These are phyloP conservation scores for Phoxinus phoxinus DNA, from an alignment of 2,113 vertebrate species.

Conservation along the genomic window DNA sequence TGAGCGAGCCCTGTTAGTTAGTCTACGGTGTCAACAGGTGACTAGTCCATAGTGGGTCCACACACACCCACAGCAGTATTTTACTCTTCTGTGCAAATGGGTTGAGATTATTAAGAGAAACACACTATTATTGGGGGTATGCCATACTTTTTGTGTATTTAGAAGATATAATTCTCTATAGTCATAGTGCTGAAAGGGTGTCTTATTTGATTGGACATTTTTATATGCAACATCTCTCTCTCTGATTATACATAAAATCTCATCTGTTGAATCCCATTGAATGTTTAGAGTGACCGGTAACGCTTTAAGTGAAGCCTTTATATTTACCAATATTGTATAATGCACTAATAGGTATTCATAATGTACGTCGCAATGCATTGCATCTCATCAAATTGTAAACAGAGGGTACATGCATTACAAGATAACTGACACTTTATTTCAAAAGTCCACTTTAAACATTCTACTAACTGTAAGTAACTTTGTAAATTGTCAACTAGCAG, in stretches of 20 bases:
- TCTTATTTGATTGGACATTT: background rate
- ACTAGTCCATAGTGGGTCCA: slow-evolving; percentile 6
- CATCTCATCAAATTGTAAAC: background rate
- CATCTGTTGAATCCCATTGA: background rate
- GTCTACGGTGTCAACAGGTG: slow-evolving; percentile 53
- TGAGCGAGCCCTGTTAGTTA: slow-evolving; percentile 47
- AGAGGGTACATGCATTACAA: background rate
- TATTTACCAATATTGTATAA: background rate
- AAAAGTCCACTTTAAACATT: no score
- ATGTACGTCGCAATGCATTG: background rate
- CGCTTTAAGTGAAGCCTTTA: background rate
- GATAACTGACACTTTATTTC: no score
- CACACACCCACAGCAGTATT: slow-evolving; percentile 6
- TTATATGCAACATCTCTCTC: background rate
- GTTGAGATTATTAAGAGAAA: background rate
- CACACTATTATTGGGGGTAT: background rate
- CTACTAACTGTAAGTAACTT: no score
- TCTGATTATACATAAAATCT: background rate
- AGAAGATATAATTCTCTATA: background rate
- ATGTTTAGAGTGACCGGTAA: background rate
- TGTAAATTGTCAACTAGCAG: no score
- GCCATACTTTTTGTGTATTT: background rate
- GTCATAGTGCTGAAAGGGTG: background rate
- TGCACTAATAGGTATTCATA: background rate
- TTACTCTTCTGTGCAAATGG: slow-evolving; percentile 11